Conservation (phyloP, 2,797 vertebrate species). For the Oceanodroma leucorhoa region DNA sequence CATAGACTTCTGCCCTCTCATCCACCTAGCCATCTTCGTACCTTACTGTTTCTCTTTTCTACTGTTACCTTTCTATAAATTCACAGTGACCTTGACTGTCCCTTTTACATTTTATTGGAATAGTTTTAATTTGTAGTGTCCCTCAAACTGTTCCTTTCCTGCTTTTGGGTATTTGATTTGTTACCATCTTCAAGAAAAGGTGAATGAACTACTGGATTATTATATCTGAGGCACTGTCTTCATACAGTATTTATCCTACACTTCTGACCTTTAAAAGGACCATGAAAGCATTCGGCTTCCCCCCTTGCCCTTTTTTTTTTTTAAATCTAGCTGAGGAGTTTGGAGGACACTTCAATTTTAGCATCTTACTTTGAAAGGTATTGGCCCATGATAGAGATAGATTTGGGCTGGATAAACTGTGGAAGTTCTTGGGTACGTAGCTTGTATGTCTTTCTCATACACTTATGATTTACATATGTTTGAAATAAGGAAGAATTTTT, state of each 20-base stretch:
- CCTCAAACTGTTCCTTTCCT: not conserved
- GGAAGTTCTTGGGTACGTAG: not conserved
- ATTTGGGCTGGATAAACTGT: not conserved
- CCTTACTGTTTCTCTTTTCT: not conserved
- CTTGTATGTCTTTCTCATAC: not conserved
- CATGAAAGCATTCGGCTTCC: not conserved
- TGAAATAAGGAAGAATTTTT: not conserved
- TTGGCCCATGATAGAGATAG: not conserved
- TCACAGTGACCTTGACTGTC: not conserved
- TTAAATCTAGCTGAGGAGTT: not conserved
- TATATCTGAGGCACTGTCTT: not conserved
- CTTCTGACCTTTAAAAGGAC: not conserved
- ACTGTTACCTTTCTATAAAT: not conserved
- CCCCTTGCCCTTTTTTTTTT: rapidly evolving
- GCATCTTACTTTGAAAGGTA: not conserved
- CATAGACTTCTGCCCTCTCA: not conserved
- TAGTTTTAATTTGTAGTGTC: not conserved
- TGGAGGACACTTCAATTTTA: not conserved
- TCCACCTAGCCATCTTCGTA: not conserved
- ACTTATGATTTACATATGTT: not conserved
- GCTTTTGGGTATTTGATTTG: not conserved
- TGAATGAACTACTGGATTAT: not conserved
- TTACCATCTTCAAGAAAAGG: not conserved
- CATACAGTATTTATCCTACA: not conserved
- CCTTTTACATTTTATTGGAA: not conserved